Base-by-base conservation (phyloP, 2,888 invertebrate genomes). In the Bimastos eiseni region DNA sequence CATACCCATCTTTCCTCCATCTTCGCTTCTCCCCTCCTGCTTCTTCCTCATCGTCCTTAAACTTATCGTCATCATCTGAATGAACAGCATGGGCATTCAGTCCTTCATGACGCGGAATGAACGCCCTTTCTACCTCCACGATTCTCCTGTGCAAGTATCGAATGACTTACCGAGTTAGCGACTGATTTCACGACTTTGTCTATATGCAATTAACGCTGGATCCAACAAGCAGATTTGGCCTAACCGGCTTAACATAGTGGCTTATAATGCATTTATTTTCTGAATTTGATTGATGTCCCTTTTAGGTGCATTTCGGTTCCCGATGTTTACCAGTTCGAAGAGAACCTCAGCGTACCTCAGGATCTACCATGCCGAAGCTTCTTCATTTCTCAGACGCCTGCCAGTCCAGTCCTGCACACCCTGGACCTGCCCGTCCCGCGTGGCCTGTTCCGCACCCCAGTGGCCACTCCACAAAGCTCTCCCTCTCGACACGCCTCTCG, bases 391-490 rank as follows among this genome's bases (percentile, higher is more conserved):
- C 83, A n/a, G 15, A 91, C 91, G 19, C 90, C 91, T 4, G 83
- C 38, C 34, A 89, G 88, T 34, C 91, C 92, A 19, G 38, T 89
- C 21, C 91, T 92, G 6, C 83, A 91, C 37, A n/a, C 90, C 90
- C 84, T 91, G 49, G 92, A 91, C 38, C 70, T 92, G n/a, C 91
- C 92, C 24, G 88, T 90, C 1, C 91, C 91, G 30, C 44, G 89
- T 41, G 92, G 92, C 11, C 90, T 92, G 92, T 92, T 92, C 90
- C 90, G 92, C 38, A 92, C 92, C 70, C 92, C 92, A 19, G 91
- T 90, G 89, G 91, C 92, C 21, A 90, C 92, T 6, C 92, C 92
- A 11, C 55, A 90, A 21, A 90, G 55, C 83, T 91, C 92, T 3
- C 90, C 90, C 34, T 83, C 90, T 6, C 34, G 86, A 86, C 86